These are phyloP conservation scores for Drosophila mayaguana DNA, from an alignment of 2,888 invertebrate genomes.

Conservation along the genomic window DNA sequence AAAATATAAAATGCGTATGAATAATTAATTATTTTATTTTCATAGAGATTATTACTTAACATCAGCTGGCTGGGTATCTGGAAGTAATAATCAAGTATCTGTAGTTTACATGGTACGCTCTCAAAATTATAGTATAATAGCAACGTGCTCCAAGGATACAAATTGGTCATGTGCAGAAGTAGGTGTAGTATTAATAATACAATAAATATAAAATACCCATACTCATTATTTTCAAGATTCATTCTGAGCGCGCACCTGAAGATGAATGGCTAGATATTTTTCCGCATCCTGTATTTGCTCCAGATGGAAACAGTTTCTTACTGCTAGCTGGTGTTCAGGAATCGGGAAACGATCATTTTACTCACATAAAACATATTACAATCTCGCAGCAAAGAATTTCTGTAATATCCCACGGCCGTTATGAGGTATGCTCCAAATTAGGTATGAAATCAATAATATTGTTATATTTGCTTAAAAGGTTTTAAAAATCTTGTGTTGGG, in stretches of 20 bases:
- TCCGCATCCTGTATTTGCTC: constrained; percentile 93
- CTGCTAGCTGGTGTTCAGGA: constrained; percentile 93
- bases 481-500: constrained; percentile 92
- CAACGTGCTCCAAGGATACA: constrained; percentile 91
- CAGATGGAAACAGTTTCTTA: constrained; percentile 93
- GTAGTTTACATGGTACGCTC: constrained; percentile 97
- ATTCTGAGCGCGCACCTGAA: constrained; percentile 93
- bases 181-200: constrained; percentile 59
- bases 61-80: constrained; percentile 94
- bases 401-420: constrained; percentile 93
- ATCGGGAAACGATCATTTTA: constrained; percentile 93
- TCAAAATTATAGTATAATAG: constrained; percentile 95
- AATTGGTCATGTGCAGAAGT: constrained; percentile 95
- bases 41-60: constrained; percentile 95
- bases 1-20: too few species aligned
- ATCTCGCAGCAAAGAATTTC: constrained; percentile 93
- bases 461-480: constrained; percentile 62
- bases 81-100: constrained; percentile 91
- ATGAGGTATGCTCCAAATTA: constrained; percentile 88
- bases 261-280: constrained; percentile 94
- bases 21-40: not conserved
- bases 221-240: constrained; percentile 86
- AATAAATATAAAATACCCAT: not conserved
- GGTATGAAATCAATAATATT: not conserved
- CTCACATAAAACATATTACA: constrained; percentile 95